phyloP scores from a whole-genome alignment of 2,113 vertebrate genomes.

The Nyctereutes procyonoides region DNA sequence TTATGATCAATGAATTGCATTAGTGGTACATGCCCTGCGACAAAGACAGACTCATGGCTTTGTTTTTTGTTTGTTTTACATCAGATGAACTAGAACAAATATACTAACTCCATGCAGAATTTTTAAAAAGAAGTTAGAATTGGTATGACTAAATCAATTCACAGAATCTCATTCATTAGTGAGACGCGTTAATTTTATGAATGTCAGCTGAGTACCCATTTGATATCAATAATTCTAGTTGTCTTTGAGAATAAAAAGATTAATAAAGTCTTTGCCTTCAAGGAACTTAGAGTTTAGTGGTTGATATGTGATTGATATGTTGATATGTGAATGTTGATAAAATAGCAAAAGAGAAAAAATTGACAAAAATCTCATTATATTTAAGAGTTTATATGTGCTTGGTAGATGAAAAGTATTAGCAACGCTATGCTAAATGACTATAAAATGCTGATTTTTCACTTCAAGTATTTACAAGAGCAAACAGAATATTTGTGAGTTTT shows the following conservation, averaged over 20 bases:
- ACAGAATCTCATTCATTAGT: not conserved
- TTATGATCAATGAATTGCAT: not conserved
- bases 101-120: not conserved
- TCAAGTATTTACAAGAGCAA: slow-evolving; percentile 71
- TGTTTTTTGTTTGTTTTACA: not conserved
- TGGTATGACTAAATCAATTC: not conserved
- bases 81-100: not conserved
- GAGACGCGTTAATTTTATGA: slow-evolving; percentile 9
- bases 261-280: not conserved
- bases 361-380: slow-evolving; percentile 26
- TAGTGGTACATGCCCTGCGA: not conserved
- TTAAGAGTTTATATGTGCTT: slow-evolving; percentile 2
- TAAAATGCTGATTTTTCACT: slow-evolving; percentile 65
- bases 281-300: slow-evolving; percentile 2
- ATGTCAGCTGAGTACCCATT: not conserved
- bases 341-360: slow-evolving; percentile 15
- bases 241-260: slow-evolving; percentile 20
- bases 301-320: no score
- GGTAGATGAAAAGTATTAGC: slow-evolving; percentile 62
- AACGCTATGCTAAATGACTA: slow-evolving; percentile 58
- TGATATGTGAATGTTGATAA: not conserved
- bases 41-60: not conserved
- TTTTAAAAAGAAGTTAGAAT: not conserved
- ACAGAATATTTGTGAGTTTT: slow-evolving; percentile 71
- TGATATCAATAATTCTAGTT: not conserved